Conservation (phyloP, 2,113 vertebrate genomes). For the Dicaeum eximium region DNA sequence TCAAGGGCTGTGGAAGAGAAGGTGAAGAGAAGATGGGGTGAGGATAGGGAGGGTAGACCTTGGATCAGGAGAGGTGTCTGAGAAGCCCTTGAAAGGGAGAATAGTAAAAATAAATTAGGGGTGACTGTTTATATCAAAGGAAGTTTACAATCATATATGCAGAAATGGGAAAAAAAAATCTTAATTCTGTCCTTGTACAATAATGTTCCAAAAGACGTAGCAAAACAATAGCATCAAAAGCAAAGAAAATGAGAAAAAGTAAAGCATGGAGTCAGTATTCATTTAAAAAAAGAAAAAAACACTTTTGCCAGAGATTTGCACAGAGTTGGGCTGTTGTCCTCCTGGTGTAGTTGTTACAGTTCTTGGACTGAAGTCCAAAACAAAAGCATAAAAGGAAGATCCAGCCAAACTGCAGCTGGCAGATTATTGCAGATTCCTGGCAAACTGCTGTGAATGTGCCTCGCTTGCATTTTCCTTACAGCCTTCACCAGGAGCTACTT, state of each 20-base stretch:
- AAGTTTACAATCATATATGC: neutral
- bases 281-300: neutral
- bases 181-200: neutral
- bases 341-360: neutral
- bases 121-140: neutral
- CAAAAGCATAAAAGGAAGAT: neutral
- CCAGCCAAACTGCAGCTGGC: slow-evolving; percentile 33
- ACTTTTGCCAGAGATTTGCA: neutral
- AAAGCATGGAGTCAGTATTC: neutral
- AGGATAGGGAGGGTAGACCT: neutral
- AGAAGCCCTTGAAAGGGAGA: neutral
- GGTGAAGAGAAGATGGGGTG: no score
- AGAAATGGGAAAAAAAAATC: neutral
- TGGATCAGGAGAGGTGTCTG: neutral
- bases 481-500: neutral
- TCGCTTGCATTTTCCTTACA: slow-evolving; percentile 1
- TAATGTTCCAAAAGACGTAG: neutral
- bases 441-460: slow-evolving; percentile 14
- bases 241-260: neutral
- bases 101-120: neutral
- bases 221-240: neutral
- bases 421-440: neutral
- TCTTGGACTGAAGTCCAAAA: slow-evolving; percentile 31
- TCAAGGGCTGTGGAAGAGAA: neutral
- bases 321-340: neutral